A percentile compares a stretch with the other conserved stretches of the same genome.
These are phyloP conservation scores for Mesorhabditis belari DNA, from an alignment of 2,888 invertebrate species.

Conservation along the genomic window DNA sequence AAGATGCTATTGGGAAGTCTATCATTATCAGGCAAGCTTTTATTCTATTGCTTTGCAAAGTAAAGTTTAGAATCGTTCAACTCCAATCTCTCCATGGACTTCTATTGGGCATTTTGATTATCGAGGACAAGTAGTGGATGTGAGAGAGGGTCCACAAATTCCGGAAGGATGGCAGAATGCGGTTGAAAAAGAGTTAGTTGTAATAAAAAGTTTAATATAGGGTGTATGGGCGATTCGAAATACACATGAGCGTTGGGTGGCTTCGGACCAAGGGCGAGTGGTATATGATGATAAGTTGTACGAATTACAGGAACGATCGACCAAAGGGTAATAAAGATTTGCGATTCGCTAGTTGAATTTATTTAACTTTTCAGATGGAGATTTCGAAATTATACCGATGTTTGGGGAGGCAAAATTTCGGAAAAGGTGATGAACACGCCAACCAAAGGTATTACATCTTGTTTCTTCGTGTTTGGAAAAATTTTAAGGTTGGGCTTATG, in stretches of 20 bases:
- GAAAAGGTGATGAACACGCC: slow-evolving; percentile 7
- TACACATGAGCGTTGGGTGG: slow-evolving; percentile 26
- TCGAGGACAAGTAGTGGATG: not conserved
- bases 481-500: slow-evolving; percentile 29
- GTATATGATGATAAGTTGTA: slow-evolving; percentile 20
- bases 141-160: not conserved
- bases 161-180: slow-evolving; percentile 1
- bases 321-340: not conserved
- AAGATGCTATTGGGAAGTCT: slow-evolving; percentile 37
- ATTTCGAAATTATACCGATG: slow-evolving; percentile 21
- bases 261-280: slow-evolving; percentile 9
- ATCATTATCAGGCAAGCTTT: slow-evolving; percentile 20
- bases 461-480: not conserved
- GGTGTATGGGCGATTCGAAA: slow-evolving; percentile 27
- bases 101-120: not conserved
- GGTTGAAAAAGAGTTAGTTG: not conserved
- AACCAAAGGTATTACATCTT: slow-evolving; percentile 5
- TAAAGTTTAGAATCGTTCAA: too few relatives aligned
- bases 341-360: not conserved
- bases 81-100: not conserved
- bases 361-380: slow-evolving; percentile 17
- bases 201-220: not conserved
- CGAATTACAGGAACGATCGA: slow-evolving; percentile 21
- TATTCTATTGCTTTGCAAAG: too few relatives aligned
- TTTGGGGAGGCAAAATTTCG: slow-evolving; percentile 24